Evolutionary conservation across 2,113 vertebrate species (phyloP), one percentile per base, ranked within the genome.

Genomic region (Phalacrocorax carbo): DNA sequence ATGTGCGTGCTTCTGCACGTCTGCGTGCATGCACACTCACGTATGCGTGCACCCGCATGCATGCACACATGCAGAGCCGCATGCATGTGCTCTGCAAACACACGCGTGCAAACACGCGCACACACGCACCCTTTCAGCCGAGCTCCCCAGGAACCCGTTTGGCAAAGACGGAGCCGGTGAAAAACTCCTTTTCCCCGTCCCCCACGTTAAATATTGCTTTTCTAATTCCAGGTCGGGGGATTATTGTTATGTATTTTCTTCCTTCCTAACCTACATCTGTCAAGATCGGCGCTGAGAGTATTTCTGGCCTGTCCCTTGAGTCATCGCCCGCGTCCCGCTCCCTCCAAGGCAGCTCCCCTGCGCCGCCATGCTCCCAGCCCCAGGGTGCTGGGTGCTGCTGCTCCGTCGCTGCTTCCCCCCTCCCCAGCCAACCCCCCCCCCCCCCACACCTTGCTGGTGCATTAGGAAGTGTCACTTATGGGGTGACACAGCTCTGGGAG

Each of bases 281-380:
- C 90, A 93, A 16, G 69, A 88, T 30, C 52, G 9, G 90, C 69
- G 13, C 96, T 70, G 86, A 30, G 57, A 81, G 72, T 89, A 82
- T 94, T 96, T 96, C 94, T 95, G 90, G 88, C 88, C 94, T n/a
- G 23, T 96, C 96, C 91, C 96, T 91, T 79, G 93, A 96, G 93
- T 92, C 93, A 92, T 36, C 70, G 22, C 80, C 65, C 15, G 9
- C 3, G 7, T 78, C 96, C 96, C 22, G 36, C 71, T 91, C 66
- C 38, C 80, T 68, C 46, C 10, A 10, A 5, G 60, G 91, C 91
- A 42, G 95, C 64, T 64, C 58, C 85, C 81, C 61, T 9, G 84
- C 23, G 40, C 36, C 20, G 2, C 54, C 3, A 0, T 0, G 82
- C 78, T 81, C 82, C 10, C 54, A 3, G 13, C 2, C 18, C 2